Evolutionary conservation across 2,113 vertebrate genomes (phyloP).

Genomic region (Stegostoma tigrinum): DNA sequence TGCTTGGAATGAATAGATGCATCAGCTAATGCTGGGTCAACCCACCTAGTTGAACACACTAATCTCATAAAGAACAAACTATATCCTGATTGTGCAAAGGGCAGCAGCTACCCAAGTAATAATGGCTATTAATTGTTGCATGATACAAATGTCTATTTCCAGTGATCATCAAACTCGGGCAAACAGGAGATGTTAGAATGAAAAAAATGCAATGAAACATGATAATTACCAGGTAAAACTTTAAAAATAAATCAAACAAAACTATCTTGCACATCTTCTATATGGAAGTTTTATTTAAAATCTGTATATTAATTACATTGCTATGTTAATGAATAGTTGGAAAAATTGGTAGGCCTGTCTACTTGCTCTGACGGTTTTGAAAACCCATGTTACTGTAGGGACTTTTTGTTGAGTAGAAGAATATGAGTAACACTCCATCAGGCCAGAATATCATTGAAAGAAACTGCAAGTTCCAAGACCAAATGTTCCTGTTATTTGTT

Average conservation of each 20-base stretch:
- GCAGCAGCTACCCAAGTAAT: background rate
- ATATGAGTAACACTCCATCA: background rate
- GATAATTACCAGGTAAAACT: background rate
- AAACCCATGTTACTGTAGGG: background rate
- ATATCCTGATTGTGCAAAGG: background rate
- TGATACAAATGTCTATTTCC: background rate
- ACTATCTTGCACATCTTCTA: background rate
- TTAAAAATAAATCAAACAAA: background rate
- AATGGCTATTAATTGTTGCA: background rate
- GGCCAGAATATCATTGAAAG: background rate
- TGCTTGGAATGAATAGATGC: background rate
- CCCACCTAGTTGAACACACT: background rate
- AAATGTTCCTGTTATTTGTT: background rate
- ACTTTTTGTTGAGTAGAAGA: background rate
- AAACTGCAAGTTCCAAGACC: background rate
- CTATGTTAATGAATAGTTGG: background rate
- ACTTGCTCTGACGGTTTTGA: background rate
- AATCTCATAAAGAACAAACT: background rate
- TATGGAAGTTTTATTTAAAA: background rate
- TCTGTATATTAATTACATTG: background rate
- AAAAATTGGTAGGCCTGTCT: too few species aligned
- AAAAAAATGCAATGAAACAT: background rate
- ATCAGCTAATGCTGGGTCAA: background rate
- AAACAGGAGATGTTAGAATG: background rate
- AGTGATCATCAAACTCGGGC: background rate